A percentile compares a stretch with the other conserved stretches of the same genome.
Evolutionary conservation across 2,797 vertebrate species (phyloP).

Genomic region (Enteromius treurensis): DNA sequence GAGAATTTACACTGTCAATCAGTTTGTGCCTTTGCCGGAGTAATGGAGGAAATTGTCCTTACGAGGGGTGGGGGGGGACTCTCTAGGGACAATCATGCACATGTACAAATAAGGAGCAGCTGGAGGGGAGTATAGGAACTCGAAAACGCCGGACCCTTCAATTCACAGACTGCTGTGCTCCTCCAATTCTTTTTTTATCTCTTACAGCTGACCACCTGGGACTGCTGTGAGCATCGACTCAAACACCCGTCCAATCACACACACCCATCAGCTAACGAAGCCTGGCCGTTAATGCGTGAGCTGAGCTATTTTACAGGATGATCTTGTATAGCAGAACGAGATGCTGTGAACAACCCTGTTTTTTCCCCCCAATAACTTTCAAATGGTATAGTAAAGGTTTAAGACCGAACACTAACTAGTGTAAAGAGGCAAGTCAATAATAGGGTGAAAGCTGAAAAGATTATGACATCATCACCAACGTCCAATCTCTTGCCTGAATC

Average conservation of each 20-base stretch:
- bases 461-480: conserved; percentile 59
- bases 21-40: not conserved
- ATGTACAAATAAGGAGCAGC: conserved; percentile 30
- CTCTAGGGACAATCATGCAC: not conserved
- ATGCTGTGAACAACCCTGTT: not conserved
- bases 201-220: conserved; percentile 26
- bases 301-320: not conserved
- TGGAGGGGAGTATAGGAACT: conserved; percentile 17
- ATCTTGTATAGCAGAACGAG: not conserved
- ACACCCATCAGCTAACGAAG: conserved; percentile 65
- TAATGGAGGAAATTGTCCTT: conserved; percentile 5
- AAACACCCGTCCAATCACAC: conserved; percentile 1
- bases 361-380: not conserved
- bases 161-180: conserved; percentile 15
- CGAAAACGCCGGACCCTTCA: not conserved
- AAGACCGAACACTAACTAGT: conserved; percentile 31
- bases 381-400: not conserved
- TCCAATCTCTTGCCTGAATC: conserved; percentile 20
- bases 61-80: not conserved
- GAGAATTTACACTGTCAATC: conserved; percentile 13
- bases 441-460: conserved; percentile 69
- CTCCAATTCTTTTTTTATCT: conserved; percentile 6
- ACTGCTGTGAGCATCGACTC: not conserved
- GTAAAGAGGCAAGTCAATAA: conserved; percentile 69
- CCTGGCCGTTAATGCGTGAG: not conserved